Conservation (phyloP, 2,113 vertebrate genomes). For the Stigmatopora argus region DNA sequence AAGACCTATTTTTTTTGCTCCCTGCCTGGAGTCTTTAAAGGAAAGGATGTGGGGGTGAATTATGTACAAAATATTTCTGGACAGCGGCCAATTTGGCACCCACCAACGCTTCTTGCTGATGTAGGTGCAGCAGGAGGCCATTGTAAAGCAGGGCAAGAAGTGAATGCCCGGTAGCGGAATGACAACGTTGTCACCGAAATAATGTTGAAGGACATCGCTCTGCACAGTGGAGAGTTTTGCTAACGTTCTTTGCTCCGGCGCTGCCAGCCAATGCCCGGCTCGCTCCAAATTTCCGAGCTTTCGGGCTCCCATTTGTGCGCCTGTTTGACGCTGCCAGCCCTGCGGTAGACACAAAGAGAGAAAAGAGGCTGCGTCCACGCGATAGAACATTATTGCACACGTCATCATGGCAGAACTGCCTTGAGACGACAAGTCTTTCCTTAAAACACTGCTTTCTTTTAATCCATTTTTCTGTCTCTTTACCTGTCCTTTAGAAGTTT, state of each 20-base stretch:
- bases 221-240: conserved; percentile 44
- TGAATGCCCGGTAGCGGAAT: conserved; percentile 31
- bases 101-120: conserved; percentile 30
- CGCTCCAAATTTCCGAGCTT: conserved; percentile 25
- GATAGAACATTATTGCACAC: conserved; percentile 27
- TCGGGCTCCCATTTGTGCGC: conserved; percentile 20
- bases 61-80: conserved; percentile 36
- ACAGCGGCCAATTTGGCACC: conserved; percentile 41
- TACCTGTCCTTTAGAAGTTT: conserved; percentile 16
- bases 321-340: conserved; percentile 26
- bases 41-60: conserved; percentile 14
- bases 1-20: neutral
- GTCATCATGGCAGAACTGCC: conserved; percentile 12
- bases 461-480: conserved; percentile 27
- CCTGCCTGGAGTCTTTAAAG: conserved; percentile 20
- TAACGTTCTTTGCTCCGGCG: conserved; percentile 32
- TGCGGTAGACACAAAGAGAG: conserved; percentile 25
- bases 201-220: conserved; percentile 38
- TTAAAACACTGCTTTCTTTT: neutral
- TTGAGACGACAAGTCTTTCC: conserved; percentile 20
- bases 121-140: conserved; percentile 22
- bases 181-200: conserved; percentile 28
- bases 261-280: conserved; percentile 33
- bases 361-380: conserved; percentile 24
- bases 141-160: conserved; percentile 26